Percentiles rank a stretch among this genome's conserved stretches.
These are phyloP conservation scores for Littorina saxatilis DNA, from an alignment of 1,140 invertebrate genomes.

Conservation along the genomic window DNA sequence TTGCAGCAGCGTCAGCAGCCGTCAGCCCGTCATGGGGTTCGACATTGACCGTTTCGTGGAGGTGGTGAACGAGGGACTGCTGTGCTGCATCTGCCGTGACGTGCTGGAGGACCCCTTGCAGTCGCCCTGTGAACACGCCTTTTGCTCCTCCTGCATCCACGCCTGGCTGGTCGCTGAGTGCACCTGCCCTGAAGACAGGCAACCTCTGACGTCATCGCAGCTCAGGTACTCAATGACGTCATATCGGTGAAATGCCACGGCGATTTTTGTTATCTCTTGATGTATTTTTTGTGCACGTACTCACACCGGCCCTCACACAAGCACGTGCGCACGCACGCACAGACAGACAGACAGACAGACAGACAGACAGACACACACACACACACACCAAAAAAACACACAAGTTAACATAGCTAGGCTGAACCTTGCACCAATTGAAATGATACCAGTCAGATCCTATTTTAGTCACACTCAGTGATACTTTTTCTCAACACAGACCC, in stretches of 20 bases:
- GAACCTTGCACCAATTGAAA: too few relatives aligned
- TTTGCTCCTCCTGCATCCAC: constrained; percentile 62
- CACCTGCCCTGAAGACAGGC: constrained; percentile 66
- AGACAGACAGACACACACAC: background rate
- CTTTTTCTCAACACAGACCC: constrained; percentile 17
- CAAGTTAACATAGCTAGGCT: background rate
- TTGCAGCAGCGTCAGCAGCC: constrained; percentile 43
- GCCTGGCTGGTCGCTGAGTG: constrained; percentile 66
- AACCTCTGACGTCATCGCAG: constrained; percentile 42
- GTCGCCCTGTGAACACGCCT: constrained; percentile 69
- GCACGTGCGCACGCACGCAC: too few relatives aligned
- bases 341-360: background rate
- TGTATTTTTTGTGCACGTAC: too few relatives aligned
- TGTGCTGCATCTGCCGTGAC: constrained; percentile 69
- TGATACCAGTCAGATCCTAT: too few relatives aligned
- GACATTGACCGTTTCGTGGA: constrained; percentile 65
- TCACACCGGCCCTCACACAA: too few relatives aligned
- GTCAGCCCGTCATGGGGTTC: constrained; percentile 61
- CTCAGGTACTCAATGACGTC: constrained; percentile 37
- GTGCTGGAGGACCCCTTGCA: constrained; percentile 70
- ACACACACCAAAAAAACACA: background rate
- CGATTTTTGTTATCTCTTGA: too few relatives aligned
- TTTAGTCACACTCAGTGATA: too few relatives aligned
- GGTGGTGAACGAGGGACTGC: constrained; percentile 65
- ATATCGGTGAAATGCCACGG: too few relatives aligned